These are phyloP conservation scores for Neodiprion virginianus DNA, from an alignment of 1,140 invertebrate species.

Conservation along the genomic window DNA sequence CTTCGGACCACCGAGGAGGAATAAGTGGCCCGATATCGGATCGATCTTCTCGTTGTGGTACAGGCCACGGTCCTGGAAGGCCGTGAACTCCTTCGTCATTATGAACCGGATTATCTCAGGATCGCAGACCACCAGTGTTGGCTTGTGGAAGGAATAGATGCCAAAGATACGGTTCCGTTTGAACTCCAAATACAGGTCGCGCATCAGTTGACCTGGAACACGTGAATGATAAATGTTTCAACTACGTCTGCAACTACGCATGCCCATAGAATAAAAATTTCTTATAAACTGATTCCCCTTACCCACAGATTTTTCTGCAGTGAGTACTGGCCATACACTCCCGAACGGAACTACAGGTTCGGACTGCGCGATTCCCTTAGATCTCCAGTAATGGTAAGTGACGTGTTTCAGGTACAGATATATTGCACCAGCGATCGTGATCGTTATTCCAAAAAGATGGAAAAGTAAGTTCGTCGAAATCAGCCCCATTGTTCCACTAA, in stretches of 20 bases:
- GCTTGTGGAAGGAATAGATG: constrained; percentile 60
- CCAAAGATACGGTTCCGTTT: constrained; percentile 42
- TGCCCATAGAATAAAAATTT: no score
- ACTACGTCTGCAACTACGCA: no score
- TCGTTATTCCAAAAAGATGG: not conserved
- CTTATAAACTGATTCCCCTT: no score
- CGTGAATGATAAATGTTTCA: no score
- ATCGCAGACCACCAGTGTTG: constrained; percentile 58
- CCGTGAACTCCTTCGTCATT: constrained; percentile 59
- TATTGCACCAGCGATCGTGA: not conserved
- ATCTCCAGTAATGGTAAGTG: not conserved
- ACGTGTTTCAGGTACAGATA: not conserved
- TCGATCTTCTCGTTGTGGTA: constrained; percentile 61
- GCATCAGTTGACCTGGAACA: constrained; percentile 29
- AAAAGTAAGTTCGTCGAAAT: not conserved
- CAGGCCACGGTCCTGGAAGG: constrained; percentile 58
- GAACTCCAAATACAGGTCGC: constrained; percentile 26
- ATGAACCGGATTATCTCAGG: constrained; percentile 59
- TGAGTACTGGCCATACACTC: no score
- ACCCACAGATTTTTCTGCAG: no score
- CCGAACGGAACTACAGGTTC: not conserved
- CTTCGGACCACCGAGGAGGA: constrained; percentile 53
- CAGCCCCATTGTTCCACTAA: no score
- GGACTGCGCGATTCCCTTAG: not conserved
- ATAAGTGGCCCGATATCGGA: constrained; percentile 62